Percentiles rank a stretch among this genome's conserved stretches.
Evolutionary conservation across 2,888 invertebrate genomes (phyloP).

Genomic region (Siphlonurus alternatus): DNA sequence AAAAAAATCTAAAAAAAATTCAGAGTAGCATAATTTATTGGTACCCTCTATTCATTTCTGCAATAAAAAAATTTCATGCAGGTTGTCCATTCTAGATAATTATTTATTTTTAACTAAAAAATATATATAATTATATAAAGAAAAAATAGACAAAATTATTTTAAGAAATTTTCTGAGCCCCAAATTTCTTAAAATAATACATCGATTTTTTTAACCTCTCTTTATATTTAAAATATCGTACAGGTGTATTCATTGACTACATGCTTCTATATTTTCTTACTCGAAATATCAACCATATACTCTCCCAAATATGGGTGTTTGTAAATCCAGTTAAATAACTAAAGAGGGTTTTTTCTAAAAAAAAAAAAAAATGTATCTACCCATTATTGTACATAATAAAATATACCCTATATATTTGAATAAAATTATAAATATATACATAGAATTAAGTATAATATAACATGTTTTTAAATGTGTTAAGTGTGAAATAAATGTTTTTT

Average conservation of each 20-base stretch:
- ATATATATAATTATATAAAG: too few species aligned
- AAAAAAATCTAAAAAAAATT: too few species aligned
- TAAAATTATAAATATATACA: not conserved
- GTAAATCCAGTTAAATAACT: too few species aligned
- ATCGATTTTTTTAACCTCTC: not conserved
- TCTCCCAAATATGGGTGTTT: too few species aligned
- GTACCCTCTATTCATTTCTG: too few species aligned
- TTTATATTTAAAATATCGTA: not conserved
- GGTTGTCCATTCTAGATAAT: too few species aligned
- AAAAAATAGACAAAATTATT: not conserved
- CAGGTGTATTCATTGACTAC: not conserved
- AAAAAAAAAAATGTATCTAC: too few species aligned
- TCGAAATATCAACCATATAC: not conserved
- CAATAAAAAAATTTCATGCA: too few species aligned
- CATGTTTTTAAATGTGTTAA: not conserved
- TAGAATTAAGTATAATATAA: not conserved
- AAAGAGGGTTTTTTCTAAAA: too few species aligned
- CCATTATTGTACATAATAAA: too few species aligned
- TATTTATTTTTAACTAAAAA: too few species aligned
- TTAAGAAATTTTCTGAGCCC: slow-evolving; percentile 1
- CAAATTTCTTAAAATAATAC: not conserved
- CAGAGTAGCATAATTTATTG: too few species aligned
- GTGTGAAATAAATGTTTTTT: not conserved
- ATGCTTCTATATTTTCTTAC: not conserved
- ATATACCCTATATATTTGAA: not conserved